Base-by-base conservation (phyloP, 2,888 invertebrate genomes). In the Meteorus colon region DNA sequence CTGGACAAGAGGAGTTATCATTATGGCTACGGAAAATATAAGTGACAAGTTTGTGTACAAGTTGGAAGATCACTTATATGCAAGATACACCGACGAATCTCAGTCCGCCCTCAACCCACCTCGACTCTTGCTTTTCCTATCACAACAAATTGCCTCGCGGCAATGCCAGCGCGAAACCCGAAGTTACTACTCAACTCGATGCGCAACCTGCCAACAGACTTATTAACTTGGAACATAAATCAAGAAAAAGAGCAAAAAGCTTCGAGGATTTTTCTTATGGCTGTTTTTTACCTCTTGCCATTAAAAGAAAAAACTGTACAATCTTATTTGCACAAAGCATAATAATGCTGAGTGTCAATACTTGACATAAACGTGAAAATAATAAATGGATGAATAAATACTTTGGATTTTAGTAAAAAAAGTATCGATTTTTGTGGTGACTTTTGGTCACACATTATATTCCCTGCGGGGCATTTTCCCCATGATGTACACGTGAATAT, bases 11-110 rank as follows among this genome's bases (percentile, higher is more conserved):
- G 67, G 62, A 69, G 78, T 74, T 77, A 82, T 81, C 81, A 80
- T 81, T 69, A 77, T 84, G 82, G 85, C 84, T 84, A 82, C 81
- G 77, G 80, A 60, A 6, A 63, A 45, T 81, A 84, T 85, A 85
- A 87, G 86, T 86, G 86, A 87, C 84, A 87, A 84, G 84, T 87
- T 87, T 84, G 84, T 84, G 85, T 79, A 86, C 79, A 82, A 79
- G 75, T 77, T 72, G 75, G n/a, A 80, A 79, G 83, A 84, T 86
- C 84, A 82, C 83, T 84, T 86, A 86, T 86, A 84, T 86, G 84
- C 78, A 79, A 78, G 77, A 80, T 79, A 80, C 81, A 77, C 79
- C 75, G 80, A 76, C 24, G 5, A 62, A 29, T 29, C 8, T 63
- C 71, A 16, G 24, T 24, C 62, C 41, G 45, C 24, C 41, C 6